Base-by-base conservation (phyloP, 2,113 vertebrate species). In the Gopherus evgoodei region DNA sequence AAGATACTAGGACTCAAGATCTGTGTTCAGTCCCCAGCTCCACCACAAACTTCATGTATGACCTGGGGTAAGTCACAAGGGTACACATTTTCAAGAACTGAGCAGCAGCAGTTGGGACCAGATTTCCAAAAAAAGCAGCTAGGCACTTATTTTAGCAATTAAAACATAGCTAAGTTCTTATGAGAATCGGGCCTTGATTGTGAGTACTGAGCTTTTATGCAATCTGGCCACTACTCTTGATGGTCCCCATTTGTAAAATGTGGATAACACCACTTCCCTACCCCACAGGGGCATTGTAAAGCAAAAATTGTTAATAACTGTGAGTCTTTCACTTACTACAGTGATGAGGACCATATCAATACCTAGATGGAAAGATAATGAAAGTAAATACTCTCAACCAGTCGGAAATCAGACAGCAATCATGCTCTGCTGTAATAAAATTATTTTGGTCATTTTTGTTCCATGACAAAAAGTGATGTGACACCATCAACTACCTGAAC, bases 51-150 rank as follows among this genome's bases (percentile, higher is more conserved):
- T 38, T 72, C 65, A 21, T 3, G 4, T 72, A 38, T 72, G 8
- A 72, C 65, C 35, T 24, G 25, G 62, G 42, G 54, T 17, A 81
- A 42, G 53, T 83, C 0, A 0, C 12, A 24, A 0, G 0, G 19
- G 62, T 35, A 72, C 0, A 0, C 1, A 0, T 69, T 83, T 80
- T 56, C 29, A 50, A 84, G n/a, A 0, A 1, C n/a, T 72, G 0
- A 0, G 38, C n/a, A 56, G 72, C 54, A 52, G 49, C 31, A 72
- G 53, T 6, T 4, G 1, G 49, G 44, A 35, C 21, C n/a, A 76
- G 7, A 35, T 29, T 52, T 35, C 22, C 24, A 50, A 50, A 65
- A 42, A 31, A 88, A 72, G 16, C 42, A 8, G 9, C 38, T 86
- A 38, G 49, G n/a, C 49, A 24, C 50, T 86, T 57, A 56, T 82